These are phyloP conservation scores for Mormyrops boulengeri DNA, from an alignment of 2,797 vertebrate genomes.

Conservation along the genomic window DNA sequence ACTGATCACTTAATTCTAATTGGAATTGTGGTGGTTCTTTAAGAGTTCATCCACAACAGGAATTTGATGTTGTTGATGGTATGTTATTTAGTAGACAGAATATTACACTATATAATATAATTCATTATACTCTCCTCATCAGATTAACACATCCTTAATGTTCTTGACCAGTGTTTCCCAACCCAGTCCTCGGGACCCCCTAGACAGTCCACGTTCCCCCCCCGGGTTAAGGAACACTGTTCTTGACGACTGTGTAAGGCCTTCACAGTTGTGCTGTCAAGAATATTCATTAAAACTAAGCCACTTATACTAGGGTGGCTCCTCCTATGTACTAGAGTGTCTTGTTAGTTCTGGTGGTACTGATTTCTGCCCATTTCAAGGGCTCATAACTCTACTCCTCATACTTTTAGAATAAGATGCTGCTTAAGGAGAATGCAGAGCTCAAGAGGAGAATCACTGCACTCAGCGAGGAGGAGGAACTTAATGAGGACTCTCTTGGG, in stretches of 20 bases:
- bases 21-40: not conserved
- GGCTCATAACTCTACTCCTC: not conserved
- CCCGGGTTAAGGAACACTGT: not conserved
- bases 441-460: conserved; percentile 48
- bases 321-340: not conserved
- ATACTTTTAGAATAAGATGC: conserved; percentile 56
- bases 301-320: not conserved
- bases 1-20: no score
- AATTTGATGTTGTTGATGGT: not conserved
- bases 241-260: not conserved
- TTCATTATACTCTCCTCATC: not conserved
- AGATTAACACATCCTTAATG: not conserved
- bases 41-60: not conserved
- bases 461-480: conserved; percentile 12
- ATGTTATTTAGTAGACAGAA: not conserved
- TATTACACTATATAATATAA: not conserved
- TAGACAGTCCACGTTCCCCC: no score
- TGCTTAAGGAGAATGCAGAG: conserved; percentile 58
- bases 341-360: not conserved
- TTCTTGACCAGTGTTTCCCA: not conserved
- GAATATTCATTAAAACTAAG: not conserved
- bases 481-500: not conserved
- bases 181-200: not conserved
- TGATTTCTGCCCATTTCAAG: no score
- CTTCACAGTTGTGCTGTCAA: not conserved